A percentile compares a stretch with the other conserved stretches of the same genome.
Conservation (phyloP, 2,113 vertebrate genomes). For the Thalassoma bifasciatum region DNA sequence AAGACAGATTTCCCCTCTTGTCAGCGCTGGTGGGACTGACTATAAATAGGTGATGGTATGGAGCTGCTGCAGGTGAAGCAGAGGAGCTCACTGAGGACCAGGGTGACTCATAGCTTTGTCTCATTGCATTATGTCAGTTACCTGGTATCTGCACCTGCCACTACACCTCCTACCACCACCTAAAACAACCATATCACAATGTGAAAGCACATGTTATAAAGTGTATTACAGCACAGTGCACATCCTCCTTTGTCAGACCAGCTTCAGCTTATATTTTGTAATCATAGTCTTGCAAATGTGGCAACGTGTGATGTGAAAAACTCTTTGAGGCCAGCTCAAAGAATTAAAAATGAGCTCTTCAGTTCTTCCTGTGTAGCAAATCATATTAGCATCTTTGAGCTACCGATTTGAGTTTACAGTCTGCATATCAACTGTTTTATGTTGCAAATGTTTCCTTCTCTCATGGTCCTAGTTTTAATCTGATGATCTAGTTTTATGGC, state of each 20-base stretch:
- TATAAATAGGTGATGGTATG: conserved; percentile 76
- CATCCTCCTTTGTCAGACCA: not conserved
- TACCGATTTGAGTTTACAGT: not conserved
- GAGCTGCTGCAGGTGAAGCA: conserved; percentile 67
- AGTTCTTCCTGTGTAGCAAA: not conserved
- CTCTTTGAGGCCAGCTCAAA: too few relatives aligned
- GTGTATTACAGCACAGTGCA: not conserved
- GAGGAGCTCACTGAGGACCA: conserved; percentile 43
- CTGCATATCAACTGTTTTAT: too few relatives aligned
- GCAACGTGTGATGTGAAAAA: not conserved
- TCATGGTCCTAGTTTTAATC: too few relatives aligned
- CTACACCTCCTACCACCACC: conserved; percentile 25
- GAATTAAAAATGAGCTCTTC: not conserved
- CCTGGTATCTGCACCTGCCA: conserved; percentile 71
- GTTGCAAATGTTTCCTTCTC: too few relatives aligned
- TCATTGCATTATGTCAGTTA: conserved; percentile 73
- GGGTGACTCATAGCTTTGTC: conserved; percentile 71
- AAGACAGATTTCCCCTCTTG: conserved; percentile 46
- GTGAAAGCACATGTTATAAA: not conserved
- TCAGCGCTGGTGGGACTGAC: conserved; percentile 43
- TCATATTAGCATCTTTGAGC: not conserved
- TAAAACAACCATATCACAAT: conserved; percentile 23
- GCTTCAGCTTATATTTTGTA: too few relatives aligned
- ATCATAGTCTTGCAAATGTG: too few relatives aligned
- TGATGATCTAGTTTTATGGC: too few relatives aligned